Base-by-base conservation (phyloP, 2,797 vertebrate species). In the Coccyzus lansbergi region DNA sequence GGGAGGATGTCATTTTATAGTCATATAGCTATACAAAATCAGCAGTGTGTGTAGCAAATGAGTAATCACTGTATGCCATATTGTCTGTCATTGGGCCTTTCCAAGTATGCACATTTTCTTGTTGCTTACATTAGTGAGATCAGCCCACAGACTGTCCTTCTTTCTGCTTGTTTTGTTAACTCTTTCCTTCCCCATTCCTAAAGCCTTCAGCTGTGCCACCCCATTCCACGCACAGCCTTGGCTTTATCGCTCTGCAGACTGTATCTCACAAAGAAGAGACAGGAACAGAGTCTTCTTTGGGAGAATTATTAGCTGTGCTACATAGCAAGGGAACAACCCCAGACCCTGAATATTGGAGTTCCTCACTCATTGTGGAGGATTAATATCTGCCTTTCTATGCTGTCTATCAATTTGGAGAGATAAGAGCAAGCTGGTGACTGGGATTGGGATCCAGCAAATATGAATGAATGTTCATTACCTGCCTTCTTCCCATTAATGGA, bases 131-230 rank as follows among this genome's bases (percentile, higher is more conserved):
- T 90, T 90, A 95, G 53, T 48, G 53, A 83, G 58, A 89, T 81
- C 84, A 85, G 34, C 77, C 77, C 87, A 55, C 63, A 65, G 75
- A 53, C 38, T 75, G 51, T 24, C 22, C 58, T 93, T 82, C 71
- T 53, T 95, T 95, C 86, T 95, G 81, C 65, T 95, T 83, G 36
- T 65, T 55, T 59, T 71, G 21, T 94, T 95, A 92, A 93, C 92
- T 88, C 63, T 49, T 88, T 90, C 64, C 59, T 85, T 62, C 11
- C 25, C 18, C 12, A 1, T 15, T 67, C 13, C 12, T 4, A 48
- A 9, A 62, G 25, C 33, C 12, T 71, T 64, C 58, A 62, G 28
- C 38, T 68, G 15, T 86, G 75, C 52, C 58, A 84, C 14, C 0
- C 4, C n/a, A 64, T 55, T 52, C 38, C 16, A 24, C 0, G 0